Evolutionary conservation across 1,140 invertebrate genomes (phyloP).

Genomic region (Drosophila chauvacae): DNA sequence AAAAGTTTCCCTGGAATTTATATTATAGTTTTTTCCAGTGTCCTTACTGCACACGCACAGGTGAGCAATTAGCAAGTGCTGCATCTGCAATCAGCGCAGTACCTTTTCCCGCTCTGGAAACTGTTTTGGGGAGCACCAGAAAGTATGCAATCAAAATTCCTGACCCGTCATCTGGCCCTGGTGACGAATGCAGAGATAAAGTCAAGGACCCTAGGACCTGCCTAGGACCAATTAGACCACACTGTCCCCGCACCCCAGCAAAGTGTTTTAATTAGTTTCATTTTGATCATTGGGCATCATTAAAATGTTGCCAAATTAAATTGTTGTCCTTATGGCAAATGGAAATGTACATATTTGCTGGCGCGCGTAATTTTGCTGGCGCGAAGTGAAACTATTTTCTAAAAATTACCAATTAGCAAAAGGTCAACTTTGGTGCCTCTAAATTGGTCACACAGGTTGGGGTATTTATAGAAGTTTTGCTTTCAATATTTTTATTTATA

Average conservation of each 20-base stretch:
- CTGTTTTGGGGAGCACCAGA: background rate
- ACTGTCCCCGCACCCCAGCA: background rate
- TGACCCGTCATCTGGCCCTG: slow-evolving; percentile 2
- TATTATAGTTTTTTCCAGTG: background rate
- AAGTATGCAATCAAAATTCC: slow-evolving; percentile 52
- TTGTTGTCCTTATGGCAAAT: background rate
- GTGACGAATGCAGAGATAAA: slow-evolving; percentile 20
- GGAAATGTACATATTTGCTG: background rate
- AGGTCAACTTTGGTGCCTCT: background rate
- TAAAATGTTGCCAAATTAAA: slow-evolving; percentile 18
- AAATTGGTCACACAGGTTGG: background rate
- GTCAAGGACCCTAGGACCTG: background rate
- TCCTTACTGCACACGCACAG: background rate
- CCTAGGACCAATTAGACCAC: slow-evolving; percentile 13
- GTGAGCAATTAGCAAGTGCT: slow-evolving; percentile 35
- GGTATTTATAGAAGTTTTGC: background rate
- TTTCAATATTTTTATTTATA: background rate
- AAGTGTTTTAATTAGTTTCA: slow-evolving; percentile 46
- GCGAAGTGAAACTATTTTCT: background rate
- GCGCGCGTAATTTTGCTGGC: too few species aligned
- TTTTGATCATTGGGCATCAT: slow-evolving; percentile 18
- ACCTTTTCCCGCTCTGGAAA: background rate
- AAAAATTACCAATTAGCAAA: slow-evolving; percentile 2
- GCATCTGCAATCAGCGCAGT: slow-evolving; percentile 23
- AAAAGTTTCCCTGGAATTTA: background rate